phyloP scores from a whole-genome alignment of 2,113 vertebrate species.

The Serinus canaria region DNA sequence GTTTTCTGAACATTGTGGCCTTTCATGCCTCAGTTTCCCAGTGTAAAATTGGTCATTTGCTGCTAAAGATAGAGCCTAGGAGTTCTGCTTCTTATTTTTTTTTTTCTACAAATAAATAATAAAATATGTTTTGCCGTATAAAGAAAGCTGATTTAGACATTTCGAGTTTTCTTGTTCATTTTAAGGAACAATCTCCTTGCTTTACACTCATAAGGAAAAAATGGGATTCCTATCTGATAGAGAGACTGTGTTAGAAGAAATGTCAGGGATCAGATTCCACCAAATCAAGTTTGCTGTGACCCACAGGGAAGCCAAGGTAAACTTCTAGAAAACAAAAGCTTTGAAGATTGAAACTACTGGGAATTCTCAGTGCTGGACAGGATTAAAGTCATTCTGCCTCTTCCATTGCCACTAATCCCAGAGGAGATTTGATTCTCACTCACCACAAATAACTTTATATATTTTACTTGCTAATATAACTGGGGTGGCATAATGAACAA shows the following conservation, averaged over 20 bases:
- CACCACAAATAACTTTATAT: neutral
- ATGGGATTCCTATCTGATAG: neutral
- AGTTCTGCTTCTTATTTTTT: neutral
- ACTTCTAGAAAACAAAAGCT: slow-evolving; percentile 34
- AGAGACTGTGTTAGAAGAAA: neutral
- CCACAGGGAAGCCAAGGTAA: slow-evolving; percentile 16
- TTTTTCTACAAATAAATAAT: neutral
- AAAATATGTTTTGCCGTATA: neutral
- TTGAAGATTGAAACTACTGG: neutral
- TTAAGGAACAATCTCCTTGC: neutral
- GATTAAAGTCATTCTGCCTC: slow-evolving; percentile 33
- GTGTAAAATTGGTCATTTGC: neutral
- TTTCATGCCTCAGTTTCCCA: too few species aligned
- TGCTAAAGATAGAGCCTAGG: neutral
- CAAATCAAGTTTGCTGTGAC: slow-evolving; percentile 39
- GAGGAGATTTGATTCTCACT: slow-evolving; percentile 22
- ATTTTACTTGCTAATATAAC: slow-evolving; percentile 10
- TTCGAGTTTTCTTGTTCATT: neutral
- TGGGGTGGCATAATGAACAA: neutral
- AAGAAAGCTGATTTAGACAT: neutral
- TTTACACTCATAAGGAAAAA: neutral
- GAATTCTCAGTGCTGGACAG: slow-evolving; percentile 38
- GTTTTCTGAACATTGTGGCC: neutral
- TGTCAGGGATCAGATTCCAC: slow-evolving; percentile 22
- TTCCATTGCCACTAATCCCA: neutral